Conservation (phyloP, 2,888 invertebrate genomes). For the Melolontha melolontha region DNA sequence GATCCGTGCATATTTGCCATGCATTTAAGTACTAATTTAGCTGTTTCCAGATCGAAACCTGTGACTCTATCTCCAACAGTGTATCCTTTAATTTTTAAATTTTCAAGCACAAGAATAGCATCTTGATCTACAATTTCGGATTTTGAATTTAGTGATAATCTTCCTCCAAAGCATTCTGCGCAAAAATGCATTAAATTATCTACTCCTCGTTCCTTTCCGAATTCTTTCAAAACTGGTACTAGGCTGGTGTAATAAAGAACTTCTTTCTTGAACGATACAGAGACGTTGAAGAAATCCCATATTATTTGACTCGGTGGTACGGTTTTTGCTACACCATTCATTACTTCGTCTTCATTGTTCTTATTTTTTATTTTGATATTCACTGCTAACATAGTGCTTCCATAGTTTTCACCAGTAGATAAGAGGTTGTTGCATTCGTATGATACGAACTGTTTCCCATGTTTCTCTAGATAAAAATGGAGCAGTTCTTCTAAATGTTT, state of each 20-base stretch:
- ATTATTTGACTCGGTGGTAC: conserved; percentile 67
- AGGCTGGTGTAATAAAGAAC: conserved; percentile 65
- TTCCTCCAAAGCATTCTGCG: conserved; percentile 66
- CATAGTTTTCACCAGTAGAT: conserved; percentile 70
- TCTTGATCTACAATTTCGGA: conserved; percentile 64
- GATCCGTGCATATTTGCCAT: conserved; percentile 69
- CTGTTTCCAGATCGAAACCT: conserved; percentile 66
- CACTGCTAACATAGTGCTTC: conserved; percentile 67
- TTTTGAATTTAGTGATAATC: conserved; percentile 55
- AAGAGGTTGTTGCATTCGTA: conserved; percentile 50
- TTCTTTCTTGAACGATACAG: conserved; percentile 68
- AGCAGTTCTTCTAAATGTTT: conserved; percentile 14
- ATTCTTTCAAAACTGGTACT: conserved; percentile 62
- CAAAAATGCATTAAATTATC: conserved; percentile 56
- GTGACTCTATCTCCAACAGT: conserved; percentile 63
- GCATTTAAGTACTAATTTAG: conserved; percentile 63
- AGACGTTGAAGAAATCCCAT: conserved; percentile 66
- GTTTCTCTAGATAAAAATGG: conserved; percentile 4
- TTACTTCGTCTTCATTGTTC: conserved; percentile 50
- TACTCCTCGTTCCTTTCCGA: conserved; percentile 64
- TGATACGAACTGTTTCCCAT: conserved; percentile 7
- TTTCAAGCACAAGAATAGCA: conserved; percentile 68
- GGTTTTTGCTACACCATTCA: conserved; percentile 63
- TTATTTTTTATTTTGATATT: conserved; percentile 53
- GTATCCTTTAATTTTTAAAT: conserved; percentile 66